A percentile compares a stretch with the other conserved stretches of the same genome.
phyloP scores from a whole-genome alignment of 2,797 vertebrate species.

The Setipinna tenuifilis region DNA sequence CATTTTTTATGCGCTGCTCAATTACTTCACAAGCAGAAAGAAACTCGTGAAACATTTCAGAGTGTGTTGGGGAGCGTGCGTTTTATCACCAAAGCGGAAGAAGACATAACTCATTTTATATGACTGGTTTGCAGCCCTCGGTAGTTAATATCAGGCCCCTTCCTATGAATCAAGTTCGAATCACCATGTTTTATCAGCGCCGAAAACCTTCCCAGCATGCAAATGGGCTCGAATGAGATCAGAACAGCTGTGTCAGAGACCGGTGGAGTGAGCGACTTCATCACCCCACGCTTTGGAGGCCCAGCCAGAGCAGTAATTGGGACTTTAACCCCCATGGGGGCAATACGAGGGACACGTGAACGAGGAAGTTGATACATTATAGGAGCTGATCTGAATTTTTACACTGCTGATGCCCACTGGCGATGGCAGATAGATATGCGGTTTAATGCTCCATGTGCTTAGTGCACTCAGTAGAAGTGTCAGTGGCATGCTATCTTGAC shows the following conservation, averaged over 20 bases:
- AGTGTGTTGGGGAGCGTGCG: slow-evolving; percentile 29
- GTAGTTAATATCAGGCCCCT: slow-evolving; percentile 54
- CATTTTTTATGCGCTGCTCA: neutral
- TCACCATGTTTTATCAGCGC: slow-evolving; percentile 56
- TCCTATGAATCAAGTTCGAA: slow-evolving; percentile 52
- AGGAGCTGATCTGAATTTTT: neutral
- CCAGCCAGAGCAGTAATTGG: slow-evolving; percentile 43
- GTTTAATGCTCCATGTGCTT: neutral
- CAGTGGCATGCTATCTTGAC: neutral
- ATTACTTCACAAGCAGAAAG: neutral
- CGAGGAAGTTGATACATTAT: neutral
- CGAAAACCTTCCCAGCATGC: slow-evolving; percentile 54
- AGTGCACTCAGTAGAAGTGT: neutral
- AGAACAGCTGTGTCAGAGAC: slow-evolving; percentile 39
- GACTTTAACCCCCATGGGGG: slow-evolving; percentile 39
- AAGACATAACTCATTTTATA: slow-evolving; percentile 53
- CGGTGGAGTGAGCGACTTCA: slow-evolving; percentile 26
- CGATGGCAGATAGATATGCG: neutral
- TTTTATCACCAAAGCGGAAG: slow-evolving; percentile 42
- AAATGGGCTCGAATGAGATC: slow-evolving; percentile 50
- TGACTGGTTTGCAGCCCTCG: slow-evolving; percentile 61
- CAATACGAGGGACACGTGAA: neutral
- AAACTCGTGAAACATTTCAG: slow-evolving; percentile 48
- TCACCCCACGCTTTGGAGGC: slow-evolving; percentile 6
- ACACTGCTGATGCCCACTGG: neutral